These are phyloP conservation scores for Thalassophryne amazonica DNA, from an alignment of 2,797 vertebrate genomes.

Conservation along the genomic window DNA sequence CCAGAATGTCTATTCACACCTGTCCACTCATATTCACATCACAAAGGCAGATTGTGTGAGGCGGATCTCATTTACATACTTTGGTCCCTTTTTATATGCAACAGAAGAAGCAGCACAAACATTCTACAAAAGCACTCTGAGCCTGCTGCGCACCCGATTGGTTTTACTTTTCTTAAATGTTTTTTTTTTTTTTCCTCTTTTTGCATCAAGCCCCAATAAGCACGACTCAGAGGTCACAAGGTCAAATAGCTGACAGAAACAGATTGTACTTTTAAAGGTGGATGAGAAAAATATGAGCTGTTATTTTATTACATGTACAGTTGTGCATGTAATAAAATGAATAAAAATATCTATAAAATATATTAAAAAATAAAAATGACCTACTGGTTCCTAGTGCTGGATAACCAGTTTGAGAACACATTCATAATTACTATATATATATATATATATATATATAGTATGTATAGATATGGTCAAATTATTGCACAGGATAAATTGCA, in stretches of 20 bases:
- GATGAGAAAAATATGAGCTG: neutral
- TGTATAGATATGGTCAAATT: too few relatives aligned
- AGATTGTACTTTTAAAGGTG: neutral
- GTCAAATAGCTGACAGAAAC: neutral
- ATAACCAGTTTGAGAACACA: too few relatives aligned
- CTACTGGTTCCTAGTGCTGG: too few relatives aligned
- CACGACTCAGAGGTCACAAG: neutral
- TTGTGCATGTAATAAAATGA: too few relatives aligned
- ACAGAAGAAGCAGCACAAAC: conserved; percentile 11
- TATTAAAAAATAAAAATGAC: too few relatives aligned
- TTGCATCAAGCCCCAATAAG: too few relatives aligned
- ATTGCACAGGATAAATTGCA: too few relatives aligned
- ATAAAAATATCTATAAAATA: too few relatives aligned
- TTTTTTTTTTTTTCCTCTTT: neutral
- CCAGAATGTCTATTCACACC: conserved; percentile 62
- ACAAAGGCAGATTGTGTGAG: conserved; percentile 50
- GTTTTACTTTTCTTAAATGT: conserved; percentile 1
- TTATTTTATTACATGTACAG: too few relatives aligned
- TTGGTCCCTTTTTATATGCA: neutral
- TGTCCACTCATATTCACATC: conserved; percentile 54
- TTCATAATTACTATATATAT: too few relatives aligned
- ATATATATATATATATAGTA: too few relatives aligned
- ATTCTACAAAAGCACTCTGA: conserved; percentile 3
- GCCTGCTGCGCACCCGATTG: neutral
- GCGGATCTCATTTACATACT: conserved; percentile 44